A percentile compares a stretch with the other conserved stretches of the same genome.
phyloP scores from a whole-genome alignment of 2,888 invertebrate genomes.

The Buathra laborator region DNA sequence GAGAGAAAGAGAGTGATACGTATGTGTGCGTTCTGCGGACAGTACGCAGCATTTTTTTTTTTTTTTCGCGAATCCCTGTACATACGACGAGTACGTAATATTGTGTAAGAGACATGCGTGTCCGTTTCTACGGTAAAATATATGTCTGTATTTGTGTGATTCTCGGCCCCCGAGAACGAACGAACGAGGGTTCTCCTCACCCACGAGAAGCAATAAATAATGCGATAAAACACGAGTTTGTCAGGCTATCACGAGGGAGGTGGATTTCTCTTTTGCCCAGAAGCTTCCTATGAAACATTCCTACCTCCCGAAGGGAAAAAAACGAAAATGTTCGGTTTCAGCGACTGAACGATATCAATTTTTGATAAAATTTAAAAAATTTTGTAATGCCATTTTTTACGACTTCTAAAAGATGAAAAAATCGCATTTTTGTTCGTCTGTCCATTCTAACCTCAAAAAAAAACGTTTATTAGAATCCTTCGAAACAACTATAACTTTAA shows the following conservation, averaged over 20 bases:
- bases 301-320: constrained; percentile 6
- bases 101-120: constrained; percentile 50
- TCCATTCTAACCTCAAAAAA: too few relatives aligned
- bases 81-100: constrained; percentile 30
- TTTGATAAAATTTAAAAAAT: too few relatives aligned
- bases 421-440: too few relatives aligned
- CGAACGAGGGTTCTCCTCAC: constrained; percentile 73
- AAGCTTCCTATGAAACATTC: constrained; percentile 40
- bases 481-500: too few relatives aligned
- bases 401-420: too few relatives aligned
- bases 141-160: constrained; percentile 67
- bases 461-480: too few relatives aligned
- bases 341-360: too few relatives aligned
- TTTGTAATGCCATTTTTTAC: too few relatives aligned
- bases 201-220: constrained; percentile 83
- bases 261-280: constrained; percentile 63
- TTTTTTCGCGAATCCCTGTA: constrained; percentile 57
- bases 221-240: constrained; percentile 85
- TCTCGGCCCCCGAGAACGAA: constrained; percentile 72
- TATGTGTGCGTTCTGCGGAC: constrained; percentile 61
- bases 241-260: constrained; percentile 81
- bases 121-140: constrained; percentile 49
- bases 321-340: background rate
- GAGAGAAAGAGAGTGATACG: constrained; percentile 51
- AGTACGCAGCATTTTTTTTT: constrained; percentile 57